These are phyloP conservation scores for Bimastos eiseni DNA, from an alignment of 2,888 invertebrate genomes.

Conservation along the genomic window DNA sequence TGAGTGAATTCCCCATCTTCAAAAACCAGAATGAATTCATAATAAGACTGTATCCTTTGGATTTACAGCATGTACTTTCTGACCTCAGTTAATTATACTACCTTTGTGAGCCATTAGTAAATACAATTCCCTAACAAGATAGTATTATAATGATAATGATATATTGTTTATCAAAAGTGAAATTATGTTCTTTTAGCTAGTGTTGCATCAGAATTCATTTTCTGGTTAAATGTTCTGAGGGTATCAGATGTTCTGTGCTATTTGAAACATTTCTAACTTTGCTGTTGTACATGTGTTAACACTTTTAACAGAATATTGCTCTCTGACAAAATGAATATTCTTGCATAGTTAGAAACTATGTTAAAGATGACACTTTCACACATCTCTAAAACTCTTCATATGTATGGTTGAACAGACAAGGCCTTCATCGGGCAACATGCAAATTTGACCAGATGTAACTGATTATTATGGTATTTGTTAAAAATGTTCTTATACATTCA, in stretches of 20 bases:
- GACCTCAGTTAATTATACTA: not conserved
- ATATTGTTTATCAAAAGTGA: not conserved
- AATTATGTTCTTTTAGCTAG: not conserved
- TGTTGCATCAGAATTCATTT: too few species aligned
- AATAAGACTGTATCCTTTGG: conserved; percentile 18
- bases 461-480: too few species aligned
- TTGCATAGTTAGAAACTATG: too few species aligned
- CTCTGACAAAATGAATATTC: too few species aligned
- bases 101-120: not conserved
- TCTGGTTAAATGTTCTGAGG: too few species aligned
- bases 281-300: too few species aligned
- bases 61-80: not conserved
- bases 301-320: too few species aligned
- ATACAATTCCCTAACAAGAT: not conserved
- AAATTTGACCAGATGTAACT: not conserved
- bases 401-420: not conserved
- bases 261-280: too few species aligned
- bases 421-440: not conserved
- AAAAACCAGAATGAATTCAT: conserved; percentile 4
- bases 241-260: too few species aligned
- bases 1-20: conserved; percentile 5
- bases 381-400: not conserved
- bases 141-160: not conserved
- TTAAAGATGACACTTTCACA: not conserved
- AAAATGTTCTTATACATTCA: not conserved